Evolutionary conservation across 1,140 invertebrate species (phyloP).

Genomic region (Camponotus floridanus): DNA sequence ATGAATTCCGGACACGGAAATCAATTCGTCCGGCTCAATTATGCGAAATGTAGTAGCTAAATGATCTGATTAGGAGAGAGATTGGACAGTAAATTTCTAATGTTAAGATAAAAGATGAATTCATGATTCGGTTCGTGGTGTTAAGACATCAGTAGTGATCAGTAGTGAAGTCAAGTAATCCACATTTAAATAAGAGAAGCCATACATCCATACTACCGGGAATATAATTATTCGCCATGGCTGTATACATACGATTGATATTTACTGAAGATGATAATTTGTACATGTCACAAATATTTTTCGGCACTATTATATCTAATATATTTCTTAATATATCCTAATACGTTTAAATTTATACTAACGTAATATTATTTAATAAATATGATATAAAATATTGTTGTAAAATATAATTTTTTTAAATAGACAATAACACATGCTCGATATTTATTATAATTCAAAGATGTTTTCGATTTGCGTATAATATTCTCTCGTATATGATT

Average conservation of each 20-base stretch:
- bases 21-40: conserved; percentile 57
- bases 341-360: neutral
- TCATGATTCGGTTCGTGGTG: conserved; percentile 40
- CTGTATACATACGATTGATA: conserved; percentile 29
- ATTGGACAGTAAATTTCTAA: conserved; percentile 64
- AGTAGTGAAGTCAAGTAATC: conserved; percentile 71
- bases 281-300: neutral
- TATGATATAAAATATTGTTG: neutral
- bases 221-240: conserved; percentile 67
- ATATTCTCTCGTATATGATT: neutral
- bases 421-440: neutral
- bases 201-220: conserved; percentile 71
- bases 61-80: conserved; percentile 61
- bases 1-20: conserved; percentile 57
- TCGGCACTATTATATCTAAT: neutral
- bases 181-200: conserved; percentile 82
- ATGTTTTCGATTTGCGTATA: neutral
- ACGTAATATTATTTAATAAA: neutral
- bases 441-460: neutral
- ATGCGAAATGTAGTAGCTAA: conserved; percentile 52
- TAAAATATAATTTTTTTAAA: neutral
- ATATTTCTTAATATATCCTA: neutral
- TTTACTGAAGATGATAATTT: neutral
- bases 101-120: conserved; percentile 59
- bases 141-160: conserved; percentile 28